Percentiles rank a stretch among this genome's conserved stretches.
Evolutionary conservation across 2,888 invertebrate species (phyloP).

Genomic region (Troilus luridus): DNA sequence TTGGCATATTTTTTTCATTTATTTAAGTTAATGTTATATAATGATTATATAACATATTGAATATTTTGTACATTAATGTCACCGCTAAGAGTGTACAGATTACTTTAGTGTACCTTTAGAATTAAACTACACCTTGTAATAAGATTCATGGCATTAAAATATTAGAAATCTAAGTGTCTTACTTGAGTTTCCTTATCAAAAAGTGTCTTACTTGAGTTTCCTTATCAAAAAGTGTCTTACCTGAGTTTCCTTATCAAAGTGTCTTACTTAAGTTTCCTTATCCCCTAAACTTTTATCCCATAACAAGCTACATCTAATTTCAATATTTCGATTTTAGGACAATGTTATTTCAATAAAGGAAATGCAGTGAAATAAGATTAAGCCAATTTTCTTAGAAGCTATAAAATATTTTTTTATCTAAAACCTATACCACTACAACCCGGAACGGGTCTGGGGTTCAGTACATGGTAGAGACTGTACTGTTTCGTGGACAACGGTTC

Average conservation of each 20-base stretch:
- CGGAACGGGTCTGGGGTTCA: too few species aligned
- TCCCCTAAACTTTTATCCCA: not conserved
- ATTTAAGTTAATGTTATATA: conserved; percentile 53
- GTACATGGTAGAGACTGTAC: too few species aligned
- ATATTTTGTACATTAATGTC: conserved; percentile 62
- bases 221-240: not conserved
- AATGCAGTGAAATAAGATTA: too few species aligned
- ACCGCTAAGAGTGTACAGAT: conserved; percentile 60
- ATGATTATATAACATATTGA: conserved; percentile 51
- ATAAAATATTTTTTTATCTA: too few species aligned
- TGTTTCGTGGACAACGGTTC: too few species aligned
- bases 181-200: not conserved
- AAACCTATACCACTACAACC: too few species aligned
- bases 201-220: not conserved
- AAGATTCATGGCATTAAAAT: conserved; percentile 62
- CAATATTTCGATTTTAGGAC: too few species aligned
- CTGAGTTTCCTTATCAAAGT: not conserved
- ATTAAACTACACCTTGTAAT: conserved; percentile 62
- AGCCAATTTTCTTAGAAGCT: too few species aligned
- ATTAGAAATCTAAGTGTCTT: conserved; percentile 48
- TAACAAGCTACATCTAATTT: too few species aligned
- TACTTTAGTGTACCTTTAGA: conserved; percentile 61
- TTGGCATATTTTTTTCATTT: conserved; percentile 51
- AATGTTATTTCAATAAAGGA: too few species aligned
- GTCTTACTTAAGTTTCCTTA: not conserved